These are phyloP conservation scores for Dicyrtomina minuta DNA, from an alignment of 2,888 invertebrate species.

Conservation along the genomic window DNA sequence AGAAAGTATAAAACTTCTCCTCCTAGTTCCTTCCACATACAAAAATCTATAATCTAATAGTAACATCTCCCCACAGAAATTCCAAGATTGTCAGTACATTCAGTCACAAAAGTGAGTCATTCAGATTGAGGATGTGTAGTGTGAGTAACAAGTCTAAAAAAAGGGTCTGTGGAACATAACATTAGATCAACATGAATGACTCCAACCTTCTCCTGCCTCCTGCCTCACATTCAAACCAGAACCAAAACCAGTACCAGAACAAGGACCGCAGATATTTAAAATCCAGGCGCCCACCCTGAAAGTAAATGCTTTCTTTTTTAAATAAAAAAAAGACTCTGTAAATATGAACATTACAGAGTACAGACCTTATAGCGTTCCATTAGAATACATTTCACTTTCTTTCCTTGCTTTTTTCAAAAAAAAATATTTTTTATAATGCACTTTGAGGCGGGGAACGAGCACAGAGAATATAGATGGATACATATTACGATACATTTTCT, in stretches of 20 bases:
- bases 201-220: no score
- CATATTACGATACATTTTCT: neutral
- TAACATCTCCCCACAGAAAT: constrained; percentile 5
- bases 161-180: neutral
- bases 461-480: no score
- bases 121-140: neutral
- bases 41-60: constrained; percentile 6
- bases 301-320: no score
- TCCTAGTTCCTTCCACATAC: neutral
- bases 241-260: no score
- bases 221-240: no score
- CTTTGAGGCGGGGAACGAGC: no score
- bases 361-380: neutral
- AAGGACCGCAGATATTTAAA: no score
- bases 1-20: no score
- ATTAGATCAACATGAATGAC: no score
- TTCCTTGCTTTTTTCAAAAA: neutral
- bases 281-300: no score
- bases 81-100: constrained; percentile 6
- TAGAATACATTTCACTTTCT: neutral
- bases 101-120: neutral
- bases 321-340: no score
- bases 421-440: no score
- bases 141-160: neutral
- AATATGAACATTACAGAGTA: neutral